phyloP scores from a whole-genome alignment of 37 sponge, comb jelly and placozoan genomes.

The Spongilla lacustris region DNA sequence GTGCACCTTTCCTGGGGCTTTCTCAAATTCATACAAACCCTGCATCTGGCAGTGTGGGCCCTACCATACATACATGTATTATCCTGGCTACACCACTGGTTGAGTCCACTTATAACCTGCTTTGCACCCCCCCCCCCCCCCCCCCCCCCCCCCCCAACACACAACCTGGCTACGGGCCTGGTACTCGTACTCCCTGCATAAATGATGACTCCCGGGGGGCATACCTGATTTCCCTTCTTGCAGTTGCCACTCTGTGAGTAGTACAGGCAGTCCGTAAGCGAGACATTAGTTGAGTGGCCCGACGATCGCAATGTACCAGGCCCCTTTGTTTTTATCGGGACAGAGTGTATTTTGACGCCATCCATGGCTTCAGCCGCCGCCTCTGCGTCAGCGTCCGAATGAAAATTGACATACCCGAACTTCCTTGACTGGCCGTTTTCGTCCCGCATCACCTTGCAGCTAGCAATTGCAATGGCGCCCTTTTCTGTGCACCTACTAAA shows the following conservation, averaged over 20 bases:
- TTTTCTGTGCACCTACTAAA: conserved; percentile 11
- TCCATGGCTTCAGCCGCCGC: conserved; percentile 47
- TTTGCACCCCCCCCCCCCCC: no score
- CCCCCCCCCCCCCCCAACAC: no score
- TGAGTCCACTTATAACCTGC: no score
- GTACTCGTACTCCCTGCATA: no score
- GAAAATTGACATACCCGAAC: conserved; percentile 79
- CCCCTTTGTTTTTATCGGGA: conserved; percentile 57
- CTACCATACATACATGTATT: no score
- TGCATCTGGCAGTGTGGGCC: no score
- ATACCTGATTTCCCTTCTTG: conserved; percentile 45
- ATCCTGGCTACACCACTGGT: no score
- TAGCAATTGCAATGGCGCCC: conserved; percentile 44
- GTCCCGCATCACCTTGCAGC: conserved; percentile 51
- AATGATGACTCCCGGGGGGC: no score
- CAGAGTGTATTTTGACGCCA: conserved; percentile 7
- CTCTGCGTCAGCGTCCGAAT: conserved; percentile 47
- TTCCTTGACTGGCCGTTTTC: conserved; percentile 56
- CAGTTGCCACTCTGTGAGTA: conserved; percentile 56
- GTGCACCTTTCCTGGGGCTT: no score
- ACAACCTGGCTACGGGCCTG: no score
- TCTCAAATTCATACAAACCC: no score
- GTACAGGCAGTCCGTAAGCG: conserved; percentile 78
- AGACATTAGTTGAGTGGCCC: conserved; percentile 51
- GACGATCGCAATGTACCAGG: conserved; percentile 41